Evolutionary conservation across 2,797 vertebrate species (phyloP).

Genomic region (Falco concolor): DNA sequence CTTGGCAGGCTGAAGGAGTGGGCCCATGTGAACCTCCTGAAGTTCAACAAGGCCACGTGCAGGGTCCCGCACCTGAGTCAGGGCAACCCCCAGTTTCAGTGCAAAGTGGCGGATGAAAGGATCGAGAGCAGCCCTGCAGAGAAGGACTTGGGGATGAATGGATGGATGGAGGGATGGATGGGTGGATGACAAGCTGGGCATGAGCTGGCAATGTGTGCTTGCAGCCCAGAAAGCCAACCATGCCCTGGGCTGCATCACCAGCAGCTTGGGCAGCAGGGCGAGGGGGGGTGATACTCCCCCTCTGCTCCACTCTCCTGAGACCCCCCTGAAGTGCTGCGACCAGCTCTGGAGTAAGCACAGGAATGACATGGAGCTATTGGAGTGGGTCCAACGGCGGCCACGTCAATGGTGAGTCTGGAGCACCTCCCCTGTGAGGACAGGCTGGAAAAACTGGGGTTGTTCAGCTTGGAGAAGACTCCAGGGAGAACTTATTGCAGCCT

Average conservation of each 20-base stretch:
- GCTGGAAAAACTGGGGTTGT: too few species aligned
- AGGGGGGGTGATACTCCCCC: not conserved
- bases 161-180: not conserved
- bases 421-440: not conserved
- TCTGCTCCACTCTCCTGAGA: not conserved
- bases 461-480: too few species aligned
- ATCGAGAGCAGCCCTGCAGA: not conserved
- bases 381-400: too few species aligned
- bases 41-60: not conserved
- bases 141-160: not conserved
- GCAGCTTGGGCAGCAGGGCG: too few species aligned
- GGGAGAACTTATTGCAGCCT: too few species aligned
- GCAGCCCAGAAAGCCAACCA: too few species aligned
- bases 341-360: not conserved
- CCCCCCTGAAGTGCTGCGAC: not conserved
- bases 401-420: not conserved
- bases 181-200: too few species aligned
- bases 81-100: not conserved
- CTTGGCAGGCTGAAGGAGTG: not conserved
- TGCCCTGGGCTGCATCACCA: too few species aligned
- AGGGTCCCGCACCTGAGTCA: not conserved
- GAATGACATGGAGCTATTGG: not conserved
- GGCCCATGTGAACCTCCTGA: accelerated
- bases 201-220: too few species aligned
- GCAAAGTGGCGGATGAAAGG: not conserved